Conservation (phyloP, 1,140 invertebrate species). For the Thaumetopoea pityocampa region DNA sequence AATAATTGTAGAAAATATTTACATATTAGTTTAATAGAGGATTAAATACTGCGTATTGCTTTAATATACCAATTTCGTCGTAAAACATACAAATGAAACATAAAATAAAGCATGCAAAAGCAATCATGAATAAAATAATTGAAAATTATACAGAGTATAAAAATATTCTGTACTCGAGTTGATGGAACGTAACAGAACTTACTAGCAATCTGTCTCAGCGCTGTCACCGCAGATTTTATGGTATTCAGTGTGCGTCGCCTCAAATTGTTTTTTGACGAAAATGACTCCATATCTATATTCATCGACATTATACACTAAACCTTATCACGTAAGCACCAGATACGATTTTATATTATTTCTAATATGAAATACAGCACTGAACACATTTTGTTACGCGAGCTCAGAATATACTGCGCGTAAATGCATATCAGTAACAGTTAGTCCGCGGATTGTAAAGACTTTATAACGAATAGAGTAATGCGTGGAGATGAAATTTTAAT, state of each 20-base stretch:
- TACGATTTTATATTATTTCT: constrained; percentile 4
- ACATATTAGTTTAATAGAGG: no score
- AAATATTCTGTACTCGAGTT: not conserved
- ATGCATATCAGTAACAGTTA: constrained; percentile 62
- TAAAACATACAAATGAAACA: not conserved
- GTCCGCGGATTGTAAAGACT: constrained; percentile 41
- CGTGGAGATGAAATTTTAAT: constrained; percentile 34
- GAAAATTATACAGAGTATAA: not conserved
- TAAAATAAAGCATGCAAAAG: not conserved
- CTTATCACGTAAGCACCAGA: constrained; percentile 9
- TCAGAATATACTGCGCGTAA: constrained; percentile 61
- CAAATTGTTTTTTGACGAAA: constrained; percentile 57
- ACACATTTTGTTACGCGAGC: constrained; percentile 57
- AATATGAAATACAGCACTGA: constrained; percentile 21
- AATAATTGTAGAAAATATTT: no score
- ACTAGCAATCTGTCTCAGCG: constrained; percentile 63
- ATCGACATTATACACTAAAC: constrained; percentile 49
- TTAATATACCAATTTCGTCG: no score
- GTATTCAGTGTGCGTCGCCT: constrained; percentile 61
- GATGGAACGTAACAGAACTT: constrained; percentile 29
- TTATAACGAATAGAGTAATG: constrained; percentile 41
- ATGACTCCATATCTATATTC: constrained; percentile 65
- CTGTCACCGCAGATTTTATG: constrained; percentile 58
- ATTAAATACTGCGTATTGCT: no score
- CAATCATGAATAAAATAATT: not conserved